A percentile compares a stretch with the other conserved stretches of the same genome.
Conservation (phyloP, 1,140 invertebrate genomes). For the Hyphantria cunea region DNA sequence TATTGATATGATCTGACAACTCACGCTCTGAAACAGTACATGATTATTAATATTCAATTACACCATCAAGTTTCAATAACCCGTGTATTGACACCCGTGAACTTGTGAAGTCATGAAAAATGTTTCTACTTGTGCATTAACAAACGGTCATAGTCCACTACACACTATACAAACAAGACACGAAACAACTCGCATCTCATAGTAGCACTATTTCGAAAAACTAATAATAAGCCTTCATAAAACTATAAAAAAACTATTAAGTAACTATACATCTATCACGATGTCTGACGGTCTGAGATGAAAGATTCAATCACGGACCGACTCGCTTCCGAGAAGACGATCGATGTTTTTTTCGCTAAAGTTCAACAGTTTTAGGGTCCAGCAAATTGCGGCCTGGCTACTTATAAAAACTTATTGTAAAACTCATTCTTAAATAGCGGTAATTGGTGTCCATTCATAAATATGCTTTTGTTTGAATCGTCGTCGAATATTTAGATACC, state of each 20-base stretch:
- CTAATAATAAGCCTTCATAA: slow-evolving; percentile 51
- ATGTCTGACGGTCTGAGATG: slow-evolving; percentile 54
- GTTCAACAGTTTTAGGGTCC: slow-evolving; percentile 53
- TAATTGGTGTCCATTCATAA: too few relatives aligned
- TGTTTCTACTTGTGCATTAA: slow-evolving; percentile 1
- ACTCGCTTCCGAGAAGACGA: slow-evolving; percentile 57
- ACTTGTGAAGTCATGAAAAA: neutral
- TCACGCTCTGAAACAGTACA: too few relatives aligned
- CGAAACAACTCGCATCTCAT: neutral
- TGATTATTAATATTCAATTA: neutral
- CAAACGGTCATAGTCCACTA: slow-evolving; percentile 16
- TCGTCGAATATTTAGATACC: neutral
- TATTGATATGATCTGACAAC: too few relatives aligned
- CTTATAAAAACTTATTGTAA: too few relatives aligned
- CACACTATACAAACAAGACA: slow-evolving; percentile 6
- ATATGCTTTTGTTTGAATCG: too few relatives aligned
- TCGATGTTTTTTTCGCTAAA: slow-evolving; percentile 44
- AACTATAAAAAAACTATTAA: slow-evolving; percentile 47
- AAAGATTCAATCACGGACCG: slow-evolving; percentile 69
- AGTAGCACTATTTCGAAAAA: neutral
- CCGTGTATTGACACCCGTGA: neutral
- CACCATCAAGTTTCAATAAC: slow-evolving; percentile 1
- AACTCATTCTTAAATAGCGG: too few relatives aligned
- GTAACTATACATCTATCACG: slow-evolving; percentile 48
- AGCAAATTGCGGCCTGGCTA: slow-evolving; percentile 12